Evolutionary conservation across 2,113 vertebrate genomes (phyloP).

Genomic region (Puntigrus tetrazona): DNA sequence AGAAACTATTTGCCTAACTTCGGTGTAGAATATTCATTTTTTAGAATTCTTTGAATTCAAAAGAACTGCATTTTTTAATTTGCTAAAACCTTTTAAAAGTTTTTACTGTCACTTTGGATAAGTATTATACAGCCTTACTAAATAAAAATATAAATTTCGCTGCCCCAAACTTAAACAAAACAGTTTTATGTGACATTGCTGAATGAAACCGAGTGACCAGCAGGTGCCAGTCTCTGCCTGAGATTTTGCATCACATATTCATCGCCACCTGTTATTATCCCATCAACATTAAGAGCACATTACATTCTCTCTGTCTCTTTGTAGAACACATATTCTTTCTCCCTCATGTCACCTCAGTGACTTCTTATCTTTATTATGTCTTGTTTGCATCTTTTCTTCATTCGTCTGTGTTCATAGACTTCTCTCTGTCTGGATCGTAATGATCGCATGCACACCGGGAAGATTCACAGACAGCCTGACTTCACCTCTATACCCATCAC

Average conservation of each 20-base stretch:
- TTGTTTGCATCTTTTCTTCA: conserved; percentile 1
- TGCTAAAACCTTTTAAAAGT: no score
- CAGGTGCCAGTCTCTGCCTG: conserved; percentile 68
- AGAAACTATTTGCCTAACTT: no score
- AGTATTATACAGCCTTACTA: background rate
- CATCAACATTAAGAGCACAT: background rate
- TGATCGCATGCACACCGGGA: conserved; percentile 61
- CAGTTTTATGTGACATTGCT: background rate
- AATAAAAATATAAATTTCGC: background rate
- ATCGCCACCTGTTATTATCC: conserved; percentile 41
- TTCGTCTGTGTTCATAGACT: conserved; percentile 77
- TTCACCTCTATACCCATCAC: background rate
- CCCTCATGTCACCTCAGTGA: background rate
- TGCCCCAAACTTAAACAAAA: no score
- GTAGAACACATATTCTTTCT: background rate
- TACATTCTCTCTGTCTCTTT: background rate
- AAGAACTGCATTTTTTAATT: no score
- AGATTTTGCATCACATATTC: background rate
- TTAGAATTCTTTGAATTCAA: background rate
- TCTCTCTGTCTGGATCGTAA: conserved; percentile 68
- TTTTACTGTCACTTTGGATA: background rate
- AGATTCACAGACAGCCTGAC: background rate
- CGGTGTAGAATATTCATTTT: background rate
- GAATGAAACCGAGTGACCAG: conserved; percentile 59
- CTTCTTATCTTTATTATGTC: background rate